Base-by-base conservation (phyloP, 2,888 invertebrate genomes). In the Nomada fabriciana region DNA sequence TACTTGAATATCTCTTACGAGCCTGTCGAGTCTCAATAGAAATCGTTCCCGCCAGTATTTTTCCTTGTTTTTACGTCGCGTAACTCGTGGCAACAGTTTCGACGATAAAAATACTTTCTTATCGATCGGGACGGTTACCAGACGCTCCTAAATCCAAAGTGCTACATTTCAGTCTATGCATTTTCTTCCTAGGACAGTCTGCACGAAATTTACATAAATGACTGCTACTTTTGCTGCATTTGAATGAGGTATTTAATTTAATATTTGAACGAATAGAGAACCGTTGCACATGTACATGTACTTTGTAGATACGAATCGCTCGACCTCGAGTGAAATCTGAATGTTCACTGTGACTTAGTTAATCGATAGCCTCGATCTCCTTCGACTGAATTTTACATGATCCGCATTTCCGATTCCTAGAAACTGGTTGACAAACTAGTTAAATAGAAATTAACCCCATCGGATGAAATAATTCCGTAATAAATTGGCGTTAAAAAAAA, bases 311-410 rank as follows among this genome's bases (percentile, higher is more conserved):
- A 55, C 55, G 5, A 29, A 74, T 42, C 15, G 53, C 20, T 29
- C 29, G 59, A 47, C 52, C 36, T 70, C 59, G 25, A 60, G 25
- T 43, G 53, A 47, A 65, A 76, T 70, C 20, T 69, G 15, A 71
- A 53, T 65, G 15, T 43, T 60, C 9, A 23, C 36, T 52, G 15
- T 76, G 47, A 55, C 60, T 70, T 47, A 53, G 23, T 47, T 65
- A 29, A 79, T 63, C 43, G 55, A 76, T 50, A 69, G 13, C 25
- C 70, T 65, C 47, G 59, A 76, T 77, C 53, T 53, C 23, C 69
- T 67, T 76, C 47, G 13, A 60, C 11, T 25, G 25, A 59, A 63
- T 10, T 15, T 57, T 63, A 18, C 3, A 36, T 55, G 2, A 15
- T 10, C n/a, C n/a, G 36, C 15, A 53, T 50, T 50, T 18, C 10